Evolutionary conservation across 1,140 invertebrate species (phyloP).

Genomic region (Planococcus citri): DNA sequence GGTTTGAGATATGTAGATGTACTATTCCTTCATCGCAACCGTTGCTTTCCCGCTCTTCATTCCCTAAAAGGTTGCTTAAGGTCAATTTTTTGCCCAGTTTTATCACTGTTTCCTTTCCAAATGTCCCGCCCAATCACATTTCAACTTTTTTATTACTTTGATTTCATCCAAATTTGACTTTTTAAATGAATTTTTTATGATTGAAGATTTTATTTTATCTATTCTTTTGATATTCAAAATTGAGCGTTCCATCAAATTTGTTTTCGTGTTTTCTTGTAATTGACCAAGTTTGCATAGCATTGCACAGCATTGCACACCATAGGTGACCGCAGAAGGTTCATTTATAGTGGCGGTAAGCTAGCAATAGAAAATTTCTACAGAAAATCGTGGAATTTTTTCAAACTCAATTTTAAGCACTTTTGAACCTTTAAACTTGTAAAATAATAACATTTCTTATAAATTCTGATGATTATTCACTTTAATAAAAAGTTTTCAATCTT

Average conservation of each 20-base stretch:
- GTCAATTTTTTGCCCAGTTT: slow-evolving; percentile 13
- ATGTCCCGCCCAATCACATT: slow-evolving; percentile 26
- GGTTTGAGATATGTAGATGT: neutral
- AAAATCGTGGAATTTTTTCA: too few species aligned
- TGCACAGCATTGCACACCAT: too few species aligned
- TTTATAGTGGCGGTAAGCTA: too few species aligned
- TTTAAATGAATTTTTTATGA: slow-evolving; percentile 2
- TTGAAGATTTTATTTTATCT: slow-evolving; percentile 17
- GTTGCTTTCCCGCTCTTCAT: slow-evolving; percentile 22
- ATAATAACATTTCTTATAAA: too few species aligned
- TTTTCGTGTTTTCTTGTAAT: slow-evolving; percentile 11
- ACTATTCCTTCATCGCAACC: slow-evolving; percentile 22
- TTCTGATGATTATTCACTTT: too few species aligned
- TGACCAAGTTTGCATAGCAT: slow-evolving; percentile 24
- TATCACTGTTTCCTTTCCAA: neutral
- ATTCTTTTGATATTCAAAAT: neutral
- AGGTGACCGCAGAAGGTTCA: slow-evolving; percentile 9
- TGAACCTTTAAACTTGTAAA: too few species aligned
- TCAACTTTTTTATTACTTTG: neutral
- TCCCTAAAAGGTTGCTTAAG: neutral
- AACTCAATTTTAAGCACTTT: too few species aligned
- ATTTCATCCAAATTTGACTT: neutral
- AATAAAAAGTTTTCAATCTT: too few species aligned
- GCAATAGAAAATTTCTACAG: too few species aligned
- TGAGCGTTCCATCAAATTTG: slow-evolving; percentile 14